phyloP scores from a whole-genome alignment of 2,888 invertebrate genomes.

The Allolobophora icterica region DNA sequence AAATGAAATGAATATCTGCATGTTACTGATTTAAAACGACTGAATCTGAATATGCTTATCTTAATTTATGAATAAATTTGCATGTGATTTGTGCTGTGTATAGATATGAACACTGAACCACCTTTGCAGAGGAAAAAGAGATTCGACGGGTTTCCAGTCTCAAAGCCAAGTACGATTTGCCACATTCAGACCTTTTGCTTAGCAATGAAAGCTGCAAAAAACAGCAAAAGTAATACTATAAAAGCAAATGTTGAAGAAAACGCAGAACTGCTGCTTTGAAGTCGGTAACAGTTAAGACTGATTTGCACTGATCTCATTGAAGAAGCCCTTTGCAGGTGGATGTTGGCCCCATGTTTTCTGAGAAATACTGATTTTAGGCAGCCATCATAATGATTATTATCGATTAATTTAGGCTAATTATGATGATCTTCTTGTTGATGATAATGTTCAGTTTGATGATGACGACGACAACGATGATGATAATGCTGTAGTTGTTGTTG shows the following conservation, averaged over 20 bases:
- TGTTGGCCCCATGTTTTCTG: no score
- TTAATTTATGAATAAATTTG: neutral
- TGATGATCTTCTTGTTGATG: neutral
- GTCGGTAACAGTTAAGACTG: no score
- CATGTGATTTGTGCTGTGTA: neutral
- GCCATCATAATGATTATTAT: neutral
- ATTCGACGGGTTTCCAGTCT: neutral
- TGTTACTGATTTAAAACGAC: neutral
- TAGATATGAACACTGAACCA: neutral
- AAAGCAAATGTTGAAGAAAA: no score
- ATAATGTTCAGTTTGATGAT: neutral
- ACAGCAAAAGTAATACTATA: no score
- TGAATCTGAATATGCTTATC: neutral
- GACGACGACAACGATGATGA: neutral
- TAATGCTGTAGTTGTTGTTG: no score
- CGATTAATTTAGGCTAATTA: neutral
- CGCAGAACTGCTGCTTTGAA: no score
- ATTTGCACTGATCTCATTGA: no score
- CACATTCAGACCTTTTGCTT: neutral
- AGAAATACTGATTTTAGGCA: no score
- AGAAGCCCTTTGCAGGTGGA: no score
- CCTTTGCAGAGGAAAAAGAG: neutral
- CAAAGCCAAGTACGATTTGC: neutral
- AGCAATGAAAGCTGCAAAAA: no score
- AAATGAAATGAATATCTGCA: neutral